Base-by-base conservation (phyloP, 2,797 vertebrate species). In the Microctenopoma lineatum region DNA sequence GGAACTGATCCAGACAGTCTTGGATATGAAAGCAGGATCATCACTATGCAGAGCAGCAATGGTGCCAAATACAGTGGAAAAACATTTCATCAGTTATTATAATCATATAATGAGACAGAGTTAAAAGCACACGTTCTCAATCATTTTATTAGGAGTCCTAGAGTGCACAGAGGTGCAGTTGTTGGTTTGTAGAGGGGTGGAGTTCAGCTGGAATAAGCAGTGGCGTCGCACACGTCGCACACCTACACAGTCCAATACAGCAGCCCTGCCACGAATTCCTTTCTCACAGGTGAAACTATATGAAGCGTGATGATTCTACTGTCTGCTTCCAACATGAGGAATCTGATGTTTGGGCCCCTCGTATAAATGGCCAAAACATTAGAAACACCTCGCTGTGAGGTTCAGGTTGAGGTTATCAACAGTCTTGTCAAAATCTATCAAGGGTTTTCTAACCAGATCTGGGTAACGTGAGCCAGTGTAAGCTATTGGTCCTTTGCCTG, bases 21-120 rank as follows among this genome's bases (percentile, higher is more conserved):
- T 15, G 21, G 59, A 42, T 52, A 4, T 46, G 27, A 56, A 55
- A 51, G 57, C 61, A 58, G 46, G 44, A 65, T 59, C 25, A 25
- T 70, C 27, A 45, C 32, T 50, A 26, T 38, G 36, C 16, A 34
- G 21, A 51, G 39, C 21, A 47, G 47, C 63, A 54, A 42, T 26
- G 29, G 14, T 57, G 21, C 13, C 14, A 41, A 0, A n/a, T 39
- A 12, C 13, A 42, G 14, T 4, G 15, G n/a, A 41, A 51, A 47
- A 66, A 39, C 10, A 6, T 42, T 45, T 42, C 36, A 10, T 42
- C 39, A 44, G 15, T 44, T n/a, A 3, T 42, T 15, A 41, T 41
- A 10, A 42, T 63, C 21, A 44, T 11, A 47, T 52, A 61, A 56
- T 59, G n/a, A 55, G 26, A 29, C 5, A 56, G 5, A 18, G 12